Base-by-base conservation (phyloP, 1,140 invertebrate species). In the Bombus fervidus region DNA sequence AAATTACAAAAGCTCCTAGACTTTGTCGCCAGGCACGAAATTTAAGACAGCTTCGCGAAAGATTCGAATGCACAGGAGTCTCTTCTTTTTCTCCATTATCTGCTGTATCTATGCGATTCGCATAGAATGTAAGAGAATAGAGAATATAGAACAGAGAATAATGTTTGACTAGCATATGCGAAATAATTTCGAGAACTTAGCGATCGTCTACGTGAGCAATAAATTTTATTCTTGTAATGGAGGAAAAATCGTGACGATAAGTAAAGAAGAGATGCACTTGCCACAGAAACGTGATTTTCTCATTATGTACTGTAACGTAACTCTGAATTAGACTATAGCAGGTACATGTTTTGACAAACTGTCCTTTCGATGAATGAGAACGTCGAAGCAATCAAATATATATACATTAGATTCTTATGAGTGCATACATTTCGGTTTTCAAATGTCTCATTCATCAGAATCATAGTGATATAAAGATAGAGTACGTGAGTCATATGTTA, bases 1-100 rank as follows among this genome's bases (percentile, higher is more conserved):
- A 85, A 85, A 79, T 85, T 80, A 79, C 83, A 80, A 79, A 85
- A 80, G 76, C 77, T 59, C 57, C 64, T n/a, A 25, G 47, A 84
- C 75, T 78, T 71, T 47, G 64, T 84, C 66, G 39, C 81, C 34
- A n/a, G 62, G 34, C 12, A 59, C 66, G 28, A 59, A 80, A n/a
- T 79, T 84, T 79, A 43, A 72, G 76, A 68, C n/a, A 37, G 13
- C 39, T 8, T n/a, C 34, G 66, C 31, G 39, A 34, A 72, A 80
- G 22, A 25, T 47, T 37, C 39, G 53, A 62, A 77, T 41, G 34
- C n/a, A 0, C 15, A 4, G 28, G 25, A 81, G 28, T 34, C 71
- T 31, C n/a, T 31, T 31, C 15, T 76, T 41, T 15, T 31, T 18
- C 15, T 41, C 15, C 13, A 31, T 66, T 18, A 2, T 31, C 62